A percentile compares a stretch with the other conserved stretches of the same genome.
These are phyloP conservation scores for Archips crataeganus DNA, from an alignment of 2,888 invertebrate genomes.

Conservation along the genomic window DNA sequence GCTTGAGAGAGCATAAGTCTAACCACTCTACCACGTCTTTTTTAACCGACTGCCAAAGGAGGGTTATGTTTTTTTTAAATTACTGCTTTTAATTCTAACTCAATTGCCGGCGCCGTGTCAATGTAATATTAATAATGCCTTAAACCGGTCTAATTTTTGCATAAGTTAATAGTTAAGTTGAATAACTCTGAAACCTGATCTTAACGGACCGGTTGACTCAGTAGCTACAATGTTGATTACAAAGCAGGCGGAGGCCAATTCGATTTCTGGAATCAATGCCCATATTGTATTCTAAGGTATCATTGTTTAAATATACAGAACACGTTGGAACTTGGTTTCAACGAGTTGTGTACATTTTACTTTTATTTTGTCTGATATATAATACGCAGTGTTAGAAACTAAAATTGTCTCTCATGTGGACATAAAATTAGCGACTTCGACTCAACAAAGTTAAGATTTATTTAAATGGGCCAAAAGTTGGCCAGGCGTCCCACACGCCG, in stretches of 20 bases:
- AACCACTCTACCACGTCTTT: too few species aligned
- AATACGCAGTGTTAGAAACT: too few species aligned
- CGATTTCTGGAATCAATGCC: background rate
- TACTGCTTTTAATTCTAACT: background rate
- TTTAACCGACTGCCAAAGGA: too few species aligned
- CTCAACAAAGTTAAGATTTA: too few species aligned
- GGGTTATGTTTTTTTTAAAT: too few species aligned
- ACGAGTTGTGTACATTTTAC: too few species aligned
- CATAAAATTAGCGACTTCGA: too few species aligned
- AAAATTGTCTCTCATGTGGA: too few species aligned
- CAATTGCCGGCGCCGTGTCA: background rate
- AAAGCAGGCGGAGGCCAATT: background rate
- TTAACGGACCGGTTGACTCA: conserved; percentile 7
- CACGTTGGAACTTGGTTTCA: background rate
- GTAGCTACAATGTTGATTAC: background rate
- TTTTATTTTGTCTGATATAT: too few species aligned
- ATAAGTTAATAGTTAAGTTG: conserved; percentile 11
- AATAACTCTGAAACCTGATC: conserved; percentile 37
- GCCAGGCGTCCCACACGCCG: too few species aligned
- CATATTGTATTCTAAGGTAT: background rate
- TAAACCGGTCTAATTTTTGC: conserved; percentile 44
- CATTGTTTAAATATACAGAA: background rate
- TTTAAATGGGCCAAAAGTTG: too few species aligned
- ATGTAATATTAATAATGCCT: conserved; percentile 16
- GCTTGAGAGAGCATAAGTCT: too few species aligned